A percentile compares a stretch with the other conserved stretches of the same genome.
Conservation (phyloP, 2,113 vertebrate genomes). For the Eolophus roseicapilla region DNA sequence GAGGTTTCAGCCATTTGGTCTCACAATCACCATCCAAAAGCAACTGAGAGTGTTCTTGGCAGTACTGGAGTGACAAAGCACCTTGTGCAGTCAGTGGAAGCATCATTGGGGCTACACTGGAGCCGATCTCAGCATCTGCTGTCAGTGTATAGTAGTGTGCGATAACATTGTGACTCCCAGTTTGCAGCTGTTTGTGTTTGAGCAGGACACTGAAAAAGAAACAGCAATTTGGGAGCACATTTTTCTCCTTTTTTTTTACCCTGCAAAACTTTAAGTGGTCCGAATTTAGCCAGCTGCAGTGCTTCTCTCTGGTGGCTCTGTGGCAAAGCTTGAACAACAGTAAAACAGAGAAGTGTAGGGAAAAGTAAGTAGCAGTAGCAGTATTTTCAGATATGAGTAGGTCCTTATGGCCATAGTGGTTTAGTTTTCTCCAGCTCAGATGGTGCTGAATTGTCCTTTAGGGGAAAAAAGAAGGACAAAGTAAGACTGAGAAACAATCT, state of each 20-base stretch:
- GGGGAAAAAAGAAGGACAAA: neutral
- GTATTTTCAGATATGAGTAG: neutral
- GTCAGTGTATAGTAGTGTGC: neutral
- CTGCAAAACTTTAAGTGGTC: neutral
- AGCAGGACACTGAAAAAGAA: neutral
- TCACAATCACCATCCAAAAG: neutral
- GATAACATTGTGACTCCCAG: neutral
- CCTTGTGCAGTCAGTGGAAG: neutral
- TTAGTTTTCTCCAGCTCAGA: neutral
- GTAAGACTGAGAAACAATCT: neutral
- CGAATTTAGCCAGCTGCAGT: neutral
- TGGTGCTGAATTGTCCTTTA: neutral
- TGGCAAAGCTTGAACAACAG: neutral
- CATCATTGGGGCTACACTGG: rapidly evolving
- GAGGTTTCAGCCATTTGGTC: neutral
- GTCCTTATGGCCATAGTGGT: neutral
- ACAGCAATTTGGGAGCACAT: neutral
- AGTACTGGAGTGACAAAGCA: neutral
- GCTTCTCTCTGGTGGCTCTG: neutral
- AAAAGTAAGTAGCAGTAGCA: neutral
- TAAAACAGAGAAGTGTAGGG: neutral
- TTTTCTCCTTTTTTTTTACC: neutral
- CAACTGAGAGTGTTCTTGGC: rapidly evolving
- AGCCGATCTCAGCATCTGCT: neutral
- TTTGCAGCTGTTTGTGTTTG: neutral